Percentiles rank a stretch among this genome's conserved stretches.
Conservation (phyloP, 1,140 invertebrate genomes). For the Onthophagus taurus region DNA sequence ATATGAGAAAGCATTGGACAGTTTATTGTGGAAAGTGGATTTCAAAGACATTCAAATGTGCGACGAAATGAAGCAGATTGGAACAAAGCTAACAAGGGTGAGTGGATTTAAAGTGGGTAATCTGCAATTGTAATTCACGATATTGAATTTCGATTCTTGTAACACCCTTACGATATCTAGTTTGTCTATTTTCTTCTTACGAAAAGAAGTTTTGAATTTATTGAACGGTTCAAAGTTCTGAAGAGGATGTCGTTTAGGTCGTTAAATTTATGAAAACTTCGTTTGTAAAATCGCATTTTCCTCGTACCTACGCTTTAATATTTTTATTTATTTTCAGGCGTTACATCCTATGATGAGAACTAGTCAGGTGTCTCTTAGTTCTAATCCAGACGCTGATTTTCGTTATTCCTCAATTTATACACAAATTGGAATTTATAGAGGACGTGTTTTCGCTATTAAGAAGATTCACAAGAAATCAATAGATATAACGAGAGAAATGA, state of each 20-base stretch:
- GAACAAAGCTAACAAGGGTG: conserved; percentile 42
- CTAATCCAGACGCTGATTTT: conserved; percentile 76
- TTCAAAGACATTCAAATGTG: conserved; percentile 75
- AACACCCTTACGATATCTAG: too few relatives aligned
- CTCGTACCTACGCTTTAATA: too few relatives aligned
- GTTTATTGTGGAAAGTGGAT: conserved; percentile 91
- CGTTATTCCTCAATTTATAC: conserved; percentile 81
- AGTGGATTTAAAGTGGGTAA: not conserved
- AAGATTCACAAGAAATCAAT: conserved; percentile 74
- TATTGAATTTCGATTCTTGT: too few relatives aligned
- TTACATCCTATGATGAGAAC: conserved; percentile 56
- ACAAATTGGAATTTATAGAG: conserved; percentile 80
- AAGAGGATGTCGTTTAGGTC: too few relatives aligned
- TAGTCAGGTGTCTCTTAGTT: conserved; percentile 77
- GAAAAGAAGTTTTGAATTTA: too few relatives aligned
- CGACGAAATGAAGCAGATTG: conserved; percentile 35
- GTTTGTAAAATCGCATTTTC: too few relatives aligned
- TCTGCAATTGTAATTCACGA: too few relatives aligned
- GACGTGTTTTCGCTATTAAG: conserved; percentile 78
- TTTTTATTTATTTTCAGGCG: conserved; percentile 18
- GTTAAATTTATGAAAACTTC: too few relatives aligned
- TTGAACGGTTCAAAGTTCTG: too few relatives aligned
- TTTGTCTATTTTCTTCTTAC: too few relatives aligned
- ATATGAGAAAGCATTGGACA: conserved; percentile 91
- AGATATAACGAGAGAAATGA: conserved; percentile 84